Percentiles rank a stretch among this genome's conserved stretches.
phyloP scores from a whole-genome alignment of 2,888 invertebrate genomes.

The Eupithecia vulgata region DNA sequence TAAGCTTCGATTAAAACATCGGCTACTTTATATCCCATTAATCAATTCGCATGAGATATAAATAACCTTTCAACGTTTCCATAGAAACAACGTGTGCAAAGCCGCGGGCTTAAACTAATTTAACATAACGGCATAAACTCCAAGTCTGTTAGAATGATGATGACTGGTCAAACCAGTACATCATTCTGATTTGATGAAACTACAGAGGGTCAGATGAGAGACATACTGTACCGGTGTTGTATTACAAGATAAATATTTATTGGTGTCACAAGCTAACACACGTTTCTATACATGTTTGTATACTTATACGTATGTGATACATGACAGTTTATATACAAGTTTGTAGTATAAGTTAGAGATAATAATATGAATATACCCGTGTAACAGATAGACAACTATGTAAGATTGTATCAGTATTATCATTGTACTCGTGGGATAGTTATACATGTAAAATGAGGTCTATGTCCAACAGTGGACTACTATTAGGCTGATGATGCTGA shows the following conservation, averaged over 20 bases:
- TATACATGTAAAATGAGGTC: too few relatives aligned
- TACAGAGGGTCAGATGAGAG: background rate
- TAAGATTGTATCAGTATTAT: background rate
- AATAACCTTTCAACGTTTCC: too few relatives aligned
- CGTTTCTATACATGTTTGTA: background rate
- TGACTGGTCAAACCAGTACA: background rate
- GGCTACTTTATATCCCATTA: too few relatives aligned
- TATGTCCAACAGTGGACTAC: too few relatives aligned
- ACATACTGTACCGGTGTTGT: background rate
- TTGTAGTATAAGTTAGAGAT: background rate
- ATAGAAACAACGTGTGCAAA: too few relatives aligned
- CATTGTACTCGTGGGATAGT: background rate
- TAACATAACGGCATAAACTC: too few relatives aligned
- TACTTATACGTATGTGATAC: background rate
- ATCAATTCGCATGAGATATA: too few relatives aligned
- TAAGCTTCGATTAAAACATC: too few relatives aligned
- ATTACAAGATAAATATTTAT: constrained; percentile 13
- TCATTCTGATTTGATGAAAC: constrained; percentile 3
- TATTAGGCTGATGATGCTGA: too few relatives aligned
- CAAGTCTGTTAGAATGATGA: background rate
- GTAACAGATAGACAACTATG: background rate
- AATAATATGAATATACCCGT: background rate
- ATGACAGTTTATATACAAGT: constrained; percentile 2
- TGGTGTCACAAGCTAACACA: constrained; percentile 13
- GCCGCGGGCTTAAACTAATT: too few relatives aligned